Base-by-base conservation (phyloP, 2,113 vertebrate genomes). In the Phrynocephalus versicolor region DNA sequence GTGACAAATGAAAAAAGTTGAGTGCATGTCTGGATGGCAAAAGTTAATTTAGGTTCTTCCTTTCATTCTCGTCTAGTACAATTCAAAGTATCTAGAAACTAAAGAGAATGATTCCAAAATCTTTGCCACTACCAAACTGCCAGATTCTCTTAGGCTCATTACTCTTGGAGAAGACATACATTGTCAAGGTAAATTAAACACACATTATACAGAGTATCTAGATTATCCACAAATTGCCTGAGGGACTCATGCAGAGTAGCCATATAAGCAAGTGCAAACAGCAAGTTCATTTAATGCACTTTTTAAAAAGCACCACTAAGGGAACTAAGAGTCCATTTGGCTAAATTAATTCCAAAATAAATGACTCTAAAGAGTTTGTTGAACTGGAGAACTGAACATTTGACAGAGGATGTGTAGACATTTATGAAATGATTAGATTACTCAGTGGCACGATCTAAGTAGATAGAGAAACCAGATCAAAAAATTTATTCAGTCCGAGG, bases 361-460 rank as follows among this genome's bases (percentile, higher is more conserved):
- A 60, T 83, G 85, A 30, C 81, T 37, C 87, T 0, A 0, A 83
- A 85, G 84, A 88, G 23, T 10, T 18, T 60, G 80, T 45, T 72
- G 30, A 45, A 79, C 41, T 64, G 30, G 55, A 84, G 41, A 74
- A 71, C 73, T 45, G 30, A 30, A 71, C 19, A 18, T 37, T 77
- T 79, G 37, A 57, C 6, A 10, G 60, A 69, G 76, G 71, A 37
- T 4, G 27, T 1, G 45, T 78, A 79, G 88, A 55, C 13, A 45
- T 65, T 37, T 81, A 79, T 2, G 72, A 88, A 75, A 60, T 25
- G 67, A 87, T 58, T 67, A 72, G 65, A 84, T 84, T 6, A 1
- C 45, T 84, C 79, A 73, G 55, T 51, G 78, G 58, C 74, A 35
- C 5, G 0, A 9, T 1, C 21, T 35, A 87, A 86, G 7, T 84